Base-by-base conservation (phyloP, 2,113 vertebrate species). In the Leptocoma aspasia region DNA sequence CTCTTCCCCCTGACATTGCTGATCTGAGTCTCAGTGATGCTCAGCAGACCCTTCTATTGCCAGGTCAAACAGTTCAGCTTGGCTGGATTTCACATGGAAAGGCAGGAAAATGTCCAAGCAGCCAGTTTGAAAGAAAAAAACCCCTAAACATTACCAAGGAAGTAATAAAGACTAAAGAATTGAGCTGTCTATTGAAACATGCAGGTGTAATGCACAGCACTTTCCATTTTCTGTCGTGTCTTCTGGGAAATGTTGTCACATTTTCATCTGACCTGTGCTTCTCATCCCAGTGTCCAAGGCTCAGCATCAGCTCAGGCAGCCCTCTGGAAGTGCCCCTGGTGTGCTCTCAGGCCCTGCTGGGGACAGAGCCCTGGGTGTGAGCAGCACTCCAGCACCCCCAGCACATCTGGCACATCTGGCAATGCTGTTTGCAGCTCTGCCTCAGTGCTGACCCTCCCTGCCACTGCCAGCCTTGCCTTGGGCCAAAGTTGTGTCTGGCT, bases 131-230 rank as follows among this genome's bases (percentile, higher is more conserved):
- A 63, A 42, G 11, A 27, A 26, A 31, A 35, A 49, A 63, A 47
- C 1, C 0, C 3, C 2, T 4, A 11, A 86, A 35, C 2, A 3
- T 70, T 27, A 57, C 54, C 28, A 22, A 49, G 11, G 4, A 80
- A 77, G 76, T 64, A 24, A 63, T 6, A 41, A 35, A 70, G 22
- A 54, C n/a, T 23, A 6, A 69, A 81, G 15, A 60, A 57, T 0
- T 26, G 31, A 47, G 17, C 31, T 83, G 35, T 22, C 26, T 33
- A 2, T 18, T 26, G 45, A 47, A 72, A 69, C 33, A 41, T 1
- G 10, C 20, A 31, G 37, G 15, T 68, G 37, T 1, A 24, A n/a
- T 15, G 13, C 49, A 54, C 28, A 42, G 39, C 49, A 37, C 20
- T 50, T 57, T 13, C 37, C 37, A 3, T 35, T 41, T 4, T n/a